phyloP scores from a whole-genome alignment of 2,113 vertebrate species.

The Orientallactaga bullata region DNA sequence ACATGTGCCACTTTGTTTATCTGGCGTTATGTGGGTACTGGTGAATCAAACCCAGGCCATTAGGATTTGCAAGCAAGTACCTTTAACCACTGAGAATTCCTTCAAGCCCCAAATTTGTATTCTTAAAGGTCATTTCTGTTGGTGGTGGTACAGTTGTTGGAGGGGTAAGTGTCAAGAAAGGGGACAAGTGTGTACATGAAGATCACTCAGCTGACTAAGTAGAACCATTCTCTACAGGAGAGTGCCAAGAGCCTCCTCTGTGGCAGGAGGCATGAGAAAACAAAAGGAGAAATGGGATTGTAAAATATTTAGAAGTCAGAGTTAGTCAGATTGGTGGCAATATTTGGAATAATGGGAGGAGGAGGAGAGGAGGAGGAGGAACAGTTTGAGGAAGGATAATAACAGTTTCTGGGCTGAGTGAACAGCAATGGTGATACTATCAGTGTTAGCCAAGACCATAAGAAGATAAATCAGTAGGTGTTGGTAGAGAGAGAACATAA shows the following conservation, averaged over 20 bases:
- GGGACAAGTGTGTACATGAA: background rate
- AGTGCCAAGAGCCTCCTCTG: background rate
- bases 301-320: conserved; percentile 4
- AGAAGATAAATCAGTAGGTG: background rate
- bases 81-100: too few relatives aligned
- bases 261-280: background rate
- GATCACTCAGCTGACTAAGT: background rate
- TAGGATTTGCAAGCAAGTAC: too few relatives aligned
- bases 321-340: background rate
- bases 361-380: background rate
- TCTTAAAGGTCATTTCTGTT: background rate
- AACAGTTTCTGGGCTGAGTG: background rate
- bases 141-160: background rate
- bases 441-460: background rate
- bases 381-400: background rate
- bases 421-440: background rate
- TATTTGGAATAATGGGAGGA: background rate
- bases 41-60: too few relatives aligned
- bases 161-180: background rate
- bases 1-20: too few relatives aligned
- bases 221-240: background rate
- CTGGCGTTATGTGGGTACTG: too few relatives aligned
- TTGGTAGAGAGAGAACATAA: background rate
- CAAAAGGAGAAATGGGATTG: background rate
- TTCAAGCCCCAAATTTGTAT: background rate